A percentile compares a stretch with the other conserved stretches of the same genome.
Evolutionary conservation across 2,797 vertebrate genomes (phyloP).

Genomic region (Cetoscarus ocellatus): DNA sequence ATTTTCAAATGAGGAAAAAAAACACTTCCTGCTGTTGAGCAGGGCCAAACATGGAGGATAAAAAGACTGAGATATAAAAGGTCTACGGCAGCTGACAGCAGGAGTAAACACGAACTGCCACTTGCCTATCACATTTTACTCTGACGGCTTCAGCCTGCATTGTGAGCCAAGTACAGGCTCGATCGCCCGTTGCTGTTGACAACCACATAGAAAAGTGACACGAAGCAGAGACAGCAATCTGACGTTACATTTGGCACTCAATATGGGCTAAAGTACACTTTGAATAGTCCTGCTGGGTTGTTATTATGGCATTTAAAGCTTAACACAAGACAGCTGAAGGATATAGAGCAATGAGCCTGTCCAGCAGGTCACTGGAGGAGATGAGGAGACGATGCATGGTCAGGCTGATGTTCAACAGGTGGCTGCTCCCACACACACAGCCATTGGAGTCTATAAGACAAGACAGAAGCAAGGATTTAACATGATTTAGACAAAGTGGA

Average conservation of each 20-base stretch:
- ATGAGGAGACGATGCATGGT: conserved; percentile 95
- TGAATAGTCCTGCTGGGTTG: conserved; percentile 20
- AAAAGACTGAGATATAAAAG: conserved; percentile 26
- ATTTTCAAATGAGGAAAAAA: conserved; percentile 26
- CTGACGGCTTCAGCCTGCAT: conserved; percentile 62
- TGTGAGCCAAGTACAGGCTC: conserved; percentile 63
- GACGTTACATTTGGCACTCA: conserved; percentile 40
- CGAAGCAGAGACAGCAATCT: conserved; percentile 45
- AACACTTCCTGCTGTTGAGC: conserved; percentile 16
- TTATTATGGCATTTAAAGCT: background rate
- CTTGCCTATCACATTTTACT: conserved; percentile 60
- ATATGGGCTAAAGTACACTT: conserved; percentile 21
- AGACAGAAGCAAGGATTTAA: conserved; percentile 15
- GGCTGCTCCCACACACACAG: conserved; percentile 88
- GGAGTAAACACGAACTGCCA: conserved; percentile 58
- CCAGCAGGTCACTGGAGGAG: conserved; percentile 92
- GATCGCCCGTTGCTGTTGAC: conserved; percentile 76
- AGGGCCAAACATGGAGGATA: conserved; percentile 7
- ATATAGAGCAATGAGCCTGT: conserved; percentile 92
- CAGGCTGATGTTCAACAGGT: conserved; percentile 92
- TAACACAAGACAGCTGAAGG: conserved; percentile 78
- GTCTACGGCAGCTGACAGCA: conserved; percentile 42
- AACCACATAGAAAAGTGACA: conserved; percentile 66
- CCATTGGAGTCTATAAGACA: conserved; percentile 90
- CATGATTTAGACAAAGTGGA: background rate